Evolutionary conservation across 1,140 invertebrate species (phyloP), one percentile per base, ranked within the genome.

Genomic region (Megalonaias nervosa): DNA sequence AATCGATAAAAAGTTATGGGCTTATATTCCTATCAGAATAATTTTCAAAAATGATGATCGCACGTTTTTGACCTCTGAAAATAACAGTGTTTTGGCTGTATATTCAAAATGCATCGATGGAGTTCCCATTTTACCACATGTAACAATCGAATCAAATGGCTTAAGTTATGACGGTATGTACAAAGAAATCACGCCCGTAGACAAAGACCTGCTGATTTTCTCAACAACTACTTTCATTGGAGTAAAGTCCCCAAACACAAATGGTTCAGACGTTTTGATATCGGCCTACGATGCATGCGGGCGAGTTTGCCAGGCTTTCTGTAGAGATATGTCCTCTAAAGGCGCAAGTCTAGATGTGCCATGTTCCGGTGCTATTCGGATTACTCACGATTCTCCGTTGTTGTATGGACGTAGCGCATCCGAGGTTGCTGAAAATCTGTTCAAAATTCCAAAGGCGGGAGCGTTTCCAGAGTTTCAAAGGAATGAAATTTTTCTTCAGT

Each of bases 1-100:
- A 12, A 82, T 82, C 21, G 85, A 88, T 67, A 83, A 69, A 1
- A 81, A 81, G 55, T 48, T 74, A 19, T 88, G 87, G 87, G 84
- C 82, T 4, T 86, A 83, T 74, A 74, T 88, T 17, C 87, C 87
- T 2, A 82, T 88, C 14, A 80, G 83, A 65, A 77, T 88, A 21
- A 78, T 86, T 48, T 48, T 9, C 38, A 11, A 48, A 48, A 48
- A 77, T 71, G 59, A 58, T n/a, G 48, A 38, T 19, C 3, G 19
- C 9, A 38, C 6, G 0, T 23, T n/a, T 16, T 16, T n/a, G 71
- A 14, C 26, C 26, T 48, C 17, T 19, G 23, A 21, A 17, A 21
- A 60, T 72, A 31, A 23, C 65, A 12, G 76, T 78, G 17, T 70
- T 73, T 69, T 71, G 74, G n/a, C 68, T 72, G 19, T 78, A 71